These are phyloP conservation scores for Actinia equina DNA, from an alignment of 64 coral and sea anemone species.

Conservation along the genomic window DNA sequence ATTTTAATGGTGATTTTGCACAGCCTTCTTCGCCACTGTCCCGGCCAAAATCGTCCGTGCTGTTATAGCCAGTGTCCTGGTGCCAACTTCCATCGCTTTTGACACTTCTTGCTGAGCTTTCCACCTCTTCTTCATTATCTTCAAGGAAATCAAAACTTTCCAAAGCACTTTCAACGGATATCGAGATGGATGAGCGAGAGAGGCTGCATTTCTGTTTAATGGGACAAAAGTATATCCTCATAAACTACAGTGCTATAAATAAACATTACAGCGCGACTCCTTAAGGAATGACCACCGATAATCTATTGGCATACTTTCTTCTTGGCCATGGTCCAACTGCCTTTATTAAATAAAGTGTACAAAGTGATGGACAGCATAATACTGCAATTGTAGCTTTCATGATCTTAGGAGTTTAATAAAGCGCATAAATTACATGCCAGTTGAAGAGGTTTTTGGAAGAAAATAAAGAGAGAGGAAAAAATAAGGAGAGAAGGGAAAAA, in stretches of 20 bases:
- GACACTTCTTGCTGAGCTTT: slow-evolving; percentile 59
- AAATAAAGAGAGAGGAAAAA: neutral
- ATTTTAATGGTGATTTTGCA: neutral
- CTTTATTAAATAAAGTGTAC: too few species aligned
- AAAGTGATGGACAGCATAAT: too few species aligned
- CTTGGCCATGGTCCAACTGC: too few species aligned
- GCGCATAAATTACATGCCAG: neutral
- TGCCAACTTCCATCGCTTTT: slow-evolving; percentile 67
- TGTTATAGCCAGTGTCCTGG: slow-evolving; percentile 87
- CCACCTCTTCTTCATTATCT: slow-evolving; percentile 49
- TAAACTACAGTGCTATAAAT: too few species aligned
- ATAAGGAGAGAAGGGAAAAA: neutral
- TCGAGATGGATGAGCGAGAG: slow-evolving; percentile 75
- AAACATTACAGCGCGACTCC: too few species aligned
- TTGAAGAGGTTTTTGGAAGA: neutral
- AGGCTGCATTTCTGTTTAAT: slow-evolving; percentile 56
- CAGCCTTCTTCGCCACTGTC: slow-evolving; percentile 37
- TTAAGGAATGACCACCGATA: too few species aligned
- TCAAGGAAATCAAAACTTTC: slow-evolving; percentile 94
- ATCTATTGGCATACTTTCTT: too few species aligned
- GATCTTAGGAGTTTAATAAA: too few species aligned
- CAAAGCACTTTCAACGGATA: slow-evolving; percentile 85
- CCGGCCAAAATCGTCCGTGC: slow-evolving; percentile 70
- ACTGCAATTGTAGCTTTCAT: too few species aligned
- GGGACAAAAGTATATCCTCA: neutral